Evolutionary conservation across 2,888 invertebrate genomes (phyloP).

Genomic region (Microctonus hyperodae): DNA sequence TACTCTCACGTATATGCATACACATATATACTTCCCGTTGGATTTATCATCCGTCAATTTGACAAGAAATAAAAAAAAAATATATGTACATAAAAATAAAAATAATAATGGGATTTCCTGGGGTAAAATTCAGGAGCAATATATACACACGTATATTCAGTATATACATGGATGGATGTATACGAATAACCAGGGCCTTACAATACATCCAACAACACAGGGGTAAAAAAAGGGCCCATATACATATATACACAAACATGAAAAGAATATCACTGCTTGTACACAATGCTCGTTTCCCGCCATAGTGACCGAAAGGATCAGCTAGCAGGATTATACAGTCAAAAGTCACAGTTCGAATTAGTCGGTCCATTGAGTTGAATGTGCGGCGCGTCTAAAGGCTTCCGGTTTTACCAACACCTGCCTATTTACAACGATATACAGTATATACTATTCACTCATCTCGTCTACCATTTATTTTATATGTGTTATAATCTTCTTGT

Average conservation of each 20-base stretch:
- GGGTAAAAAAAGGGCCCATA: constrained; percentile 6
- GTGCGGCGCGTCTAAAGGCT: constrained; percentile 57
- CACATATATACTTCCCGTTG: neutral
- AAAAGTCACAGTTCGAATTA: constrained; percentile 62
- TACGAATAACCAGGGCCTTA: neutral
- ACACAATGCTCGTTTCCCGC: constrained; percentile 42
- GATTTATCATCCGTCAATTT: constrained; percentile 20
- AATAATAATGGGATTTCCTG: constrained; percentile 13
- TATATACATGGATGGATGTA: neutral
- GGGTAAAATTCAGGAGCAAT: constrained; percentile 9
- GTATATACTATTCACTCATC: neutral
- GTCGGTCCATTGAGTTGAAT: constrained; percentile 58
- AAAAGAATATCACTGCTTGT: constrained; percentile 2
- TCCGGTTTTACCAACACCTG: constrained; percentile 61
- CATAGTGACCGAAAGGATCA: constrained; percentile 44
- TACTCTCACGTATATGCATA: neutral
- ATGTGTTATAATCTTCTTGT: neutral
- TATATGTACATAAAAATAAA: neutral
- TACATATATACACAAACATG: constrained; percentile 1
- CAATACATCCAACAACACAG: neutral
- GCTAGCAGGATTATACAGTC: constrained; percentile 58
- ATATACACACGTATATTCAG: constrained; percentile 12
- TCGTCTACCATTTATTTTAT: neutral
- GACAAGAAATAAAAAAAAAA: neutral
- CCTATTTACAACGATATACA: constrained; percentile 42